Evolutionary conservation across 2,797 vertebrate genomes (phyloP).

Genomic region (Diceros bicornis): DNA sequence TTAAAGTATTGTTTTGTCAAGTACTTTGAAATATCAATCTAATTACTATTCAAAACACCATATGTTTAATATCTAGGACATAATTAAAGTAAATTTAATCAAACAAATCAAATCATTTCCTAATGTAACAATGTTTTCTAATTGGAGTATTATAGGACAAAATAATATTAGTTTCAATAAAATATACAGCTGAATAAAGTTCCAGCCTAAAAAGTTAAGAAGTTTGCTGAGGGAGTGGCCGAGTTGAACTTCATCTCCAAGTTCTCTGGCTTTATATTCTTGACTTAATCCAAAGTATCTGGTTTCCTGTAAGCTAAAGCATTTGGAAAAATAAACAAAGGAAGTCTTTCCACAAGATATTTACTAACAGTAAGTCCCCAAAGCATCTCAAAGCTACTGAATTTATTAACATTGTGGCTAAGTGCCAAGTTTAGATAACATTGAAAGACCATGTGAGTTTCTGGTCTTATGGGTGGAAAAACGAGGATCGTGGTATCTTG

Average conservation of each 20-base stretch:
- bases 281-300: not conserved
- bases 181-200: not conserved
- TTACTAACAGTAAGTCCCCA: not conserved
- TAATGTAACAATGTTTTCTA: not conserved
- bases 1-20: not conserved
- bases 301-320: not conserved
- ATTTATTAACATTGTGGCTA: not conserved
- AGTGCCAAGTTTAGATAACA: not conserved
- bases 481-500: not conserved
- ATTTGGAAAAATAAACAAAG: not conserved
- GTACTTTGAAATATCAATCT: not conserved
- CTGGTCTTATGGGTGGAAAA: not conserved
- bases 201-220: not conserved
- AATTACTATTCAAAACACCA: not conserved
- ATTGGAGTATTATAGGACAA: not conserved
- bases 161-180: not conserved
- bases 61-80: not conserved
- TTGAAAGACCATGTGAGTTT: not conserved
- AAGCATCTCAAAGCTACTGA: not conserved
- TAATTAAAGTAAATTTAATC: slow-evolving; percentile 1
- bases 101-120: not conserved
- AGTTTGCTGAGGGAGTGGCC: not conserved
- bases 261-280: slow-evolving; percentile 7
- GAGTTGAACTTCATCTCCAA: not conserved
- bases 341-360: not conserved